Evolutionary conservation across 2,888 invertebrate species (phyloP).

Genomic region (Polymixis flavicincta): DNA sequence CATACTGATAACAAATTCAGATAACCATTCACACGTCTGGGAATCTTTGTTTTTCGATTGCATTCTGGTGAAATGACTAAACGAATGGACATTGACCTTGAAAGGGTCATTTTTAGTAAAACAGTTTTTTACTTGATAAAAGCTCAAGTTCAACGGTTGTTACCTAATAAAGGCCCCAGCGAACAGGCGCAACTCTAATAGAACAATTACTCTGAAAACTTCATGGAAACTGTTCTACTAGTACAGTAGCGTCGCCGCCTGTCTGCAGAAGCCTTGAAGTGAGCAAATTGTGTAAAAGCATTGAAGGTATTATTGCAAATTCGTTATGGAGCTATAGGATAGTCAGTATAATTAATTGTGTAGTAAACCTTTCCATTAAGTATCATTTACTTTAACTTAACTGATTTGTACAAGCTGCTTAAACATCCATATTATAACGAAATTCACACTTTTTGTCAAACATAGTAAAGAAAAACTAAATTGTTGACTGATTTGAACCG

Average conservation of each 20-base stretch:
- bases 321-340: neutral
- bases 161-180: neutral
- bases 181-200: neutral
- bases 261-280: neutral
- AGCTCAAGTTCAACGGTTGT: neutral
- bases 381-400: neutral
- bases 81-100: neutral
- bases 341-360: slow-evolving; percentile 1
- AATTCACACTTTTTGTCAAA: neutral
- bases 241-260: neutral
- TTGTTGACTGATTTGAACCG: slow-evolving; percentile 6
- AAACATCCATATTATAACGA: neutral
- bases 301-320: slow-evolving; percentile 40
- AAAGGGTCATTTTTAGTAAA: neutral
- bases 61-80: neutral
- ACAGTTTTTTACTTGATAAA: neutral
- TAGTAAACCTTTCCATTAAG: slow-evolving; percentile 14
- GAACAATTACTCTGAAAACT: neutral
- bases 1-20: neutral
- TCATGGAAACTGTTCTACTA: neutral
- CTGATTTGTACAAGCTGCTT: neutral
- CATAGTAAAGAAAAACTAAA: slow-evolving; percentile 9
- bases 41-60: neutral
- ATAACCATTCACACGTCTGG: slow-evolving; percentile 4
- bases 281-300: slow-evolving; percentile 7